Percentiles rank a stretch among this genome's conserved stretches.
These are phyloP conservation scores for Stenopsyche tienmushanensis DNA, from an alignment of 1,140 invertebrate genomes.

Conservation along the genomic window DNA sequence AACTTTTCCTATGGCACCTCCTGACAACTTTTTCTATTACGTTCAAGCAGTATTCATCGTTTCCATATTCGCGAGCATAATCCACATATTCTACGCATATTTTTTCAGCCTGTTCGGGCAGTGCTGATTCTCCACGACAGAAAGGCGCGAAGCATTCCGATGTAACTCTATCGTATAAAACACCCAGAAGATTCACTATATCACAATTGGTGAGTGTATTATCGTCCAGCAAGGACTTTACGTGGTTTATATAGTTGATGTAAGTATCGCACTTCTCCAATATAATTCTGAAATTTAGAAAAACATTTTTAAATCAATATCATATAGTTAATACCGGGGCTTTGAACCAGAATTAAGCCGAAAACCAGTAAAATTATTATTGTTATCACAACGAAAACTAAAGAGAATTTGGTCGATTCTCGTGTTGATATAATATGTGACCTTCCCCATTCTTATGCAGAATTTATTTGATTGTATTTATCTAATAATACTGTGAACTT, in stretches of 20 bases:
- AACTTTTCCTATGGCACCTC: conserved; percentile 29
- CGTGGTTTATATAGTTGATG: conserved; percentile 28
- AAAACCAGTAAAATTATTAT: too few species aligned
- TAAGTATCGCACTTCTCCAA: conserved; percentile 28
- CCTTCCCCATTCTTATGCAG: too few species aligned
- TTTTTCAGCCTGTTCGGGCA: conserved; percentile 20
- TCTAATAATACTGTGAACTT: too few species aligned
- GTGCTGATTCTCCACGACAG: conserved; percentile 14
- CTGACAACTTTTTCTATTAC: conserved; percentile 34
- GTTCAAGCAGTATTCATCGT: conserved; percentile 30
- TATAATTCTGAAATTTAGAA: conserved; percentile 17
- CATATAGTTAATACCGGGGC: not conserved
- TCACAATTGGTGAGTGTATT: conserved; percentile 12
- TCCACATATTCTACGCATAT: conserved; percentile 32
- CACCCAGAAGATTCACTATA: conserved; percentile 13
- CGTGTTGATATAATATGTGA: too few species aligned
- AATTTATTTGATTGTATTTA: too few species aligned
- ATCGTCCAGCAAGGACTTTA: conserved; percentile 23
- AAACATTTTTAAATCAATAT: not conserved
- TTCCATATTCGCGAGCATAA: conserved; percentile 17
- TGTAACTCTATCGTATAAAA: conserved; percentile 35
- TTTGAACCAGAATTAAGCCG: too few species aligned
- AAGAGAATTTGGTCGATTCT: not conserved
- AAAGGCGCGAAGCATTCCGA: conserved; percentile 31
- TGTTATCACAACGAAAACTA: not conserved